phyloP scores from a whole-genome alignment of 2,113 vertebrate species.

The Muntiacus muntjak region DNA sequence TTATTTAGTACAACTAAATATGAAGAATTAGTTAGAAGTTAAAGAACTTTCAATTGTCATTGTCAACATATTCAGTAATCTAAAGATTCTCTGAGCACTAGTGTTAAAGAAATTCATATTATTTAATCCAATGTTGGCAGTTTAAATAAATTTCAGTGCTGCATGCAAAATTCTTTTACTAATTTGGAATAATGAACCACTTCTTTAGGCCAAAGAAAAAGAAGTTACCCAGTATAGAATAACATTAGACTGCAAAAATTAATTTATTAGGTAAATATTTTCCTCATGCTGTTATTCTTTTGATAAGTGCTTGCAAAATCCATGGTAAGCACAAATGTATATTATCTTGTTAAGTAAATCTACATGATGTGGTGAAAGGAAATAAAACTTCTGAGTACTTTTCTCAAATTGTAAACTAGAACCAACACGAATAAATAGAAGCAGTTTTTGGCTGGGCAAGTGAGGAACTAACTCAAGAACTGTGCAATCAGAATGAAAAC shows the following conservation, averaged over 20 bases:
- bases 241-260: neutral
- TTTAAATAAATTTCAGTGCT: neutral
- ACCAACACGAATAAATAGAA: neutral
- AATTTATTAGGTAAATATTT: neutral
- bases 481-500: neutral
- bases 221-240: neutral
- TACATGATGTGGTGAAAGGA: neutral
- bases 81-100: neutral
- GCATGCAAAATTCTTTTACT: neutral
- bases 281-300: neutral
- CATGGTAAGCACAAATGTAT: neutral
- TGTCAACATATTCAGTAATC: neutral
- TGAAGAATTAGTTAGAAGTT: neutral
- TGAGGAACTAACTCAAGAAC: slow-evolving; percentile 2
- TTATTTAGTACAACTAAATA: neutral
- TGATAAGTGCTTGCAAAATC: neutral
- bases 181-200: neutral
- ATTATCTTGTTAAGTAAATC: neutral
- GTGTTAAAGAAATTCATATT: neutral
- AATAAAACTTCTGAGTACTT: neutral
- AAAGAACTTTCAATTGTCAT: neutral
- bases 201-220: neutral
- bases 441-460: neutral
- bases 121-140: neutral
- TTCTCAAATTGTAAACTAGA: slow-evolving; percentile 4